Percentiles rank a stretch among this genome's conserved stretches.
These are phyloP conservation scores for Crossaster papposus DNA, from an alignment of 53 echinoderm and acorn worm species.

Conservation along the genomic window DNA sequence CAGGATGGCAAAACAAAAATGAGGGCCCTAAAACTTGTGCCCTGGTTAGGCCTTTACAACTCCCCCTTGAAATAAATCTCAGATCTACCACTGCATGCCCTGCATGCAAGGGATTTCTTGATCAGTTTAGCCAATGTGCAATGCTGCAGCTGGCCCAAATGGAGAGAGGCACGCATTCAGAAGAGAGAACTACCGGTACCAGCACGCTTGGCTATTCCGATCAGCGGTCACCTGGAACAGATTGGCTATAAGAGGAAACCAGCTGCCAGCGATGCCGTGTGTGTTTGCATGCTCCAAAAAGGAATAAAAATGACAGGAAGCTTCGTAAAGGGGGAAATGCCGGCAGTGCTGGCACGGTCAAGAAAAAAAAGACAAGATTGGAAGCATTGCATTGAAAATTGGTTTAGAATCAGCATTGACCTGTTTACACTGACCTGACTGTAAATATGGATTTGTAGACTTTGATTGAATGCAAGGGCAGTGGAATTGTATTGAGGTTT, in stretches of 20 bases:
- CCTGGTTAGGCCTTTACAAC: too few species aligned
- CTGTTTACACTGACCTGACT: conserved; percentile 38
- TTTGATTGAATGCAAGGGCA: neutral
- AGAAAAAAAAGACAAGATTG: too few species aligned
- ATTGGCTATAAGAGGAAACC: conserved; percentile 1
- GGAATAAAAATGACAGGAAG: neutral
- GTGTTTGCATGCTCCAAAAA: conserved; percentile 6
- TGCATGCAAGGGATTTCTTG: neutral
- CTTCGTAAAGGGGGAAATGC: neutral
- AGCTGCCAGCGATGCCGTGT: conserved; percentile 20
- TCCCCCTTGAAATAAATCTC: too few species aligned
- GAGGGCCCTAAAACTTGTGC: too few species aligned
- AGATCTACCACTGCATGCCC: neutral
- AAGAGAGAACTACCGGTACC: neutral
- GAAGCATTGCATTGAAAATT: neutral
- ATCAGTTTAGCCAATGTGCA: neutral
- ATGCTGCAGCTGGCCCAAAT: neutral
- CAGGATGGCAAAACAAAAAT: too few species aligned
- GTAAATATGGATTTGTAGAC: conserved; percentile 7
- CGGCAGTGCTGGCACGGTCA: neutral
- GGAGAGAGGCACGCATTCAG: neutral
- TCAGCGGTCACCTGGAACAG: conserved; percentile 5
- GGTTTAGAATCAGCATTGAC: conserved; percentile 8
- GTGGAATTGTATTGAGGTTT: neutral
- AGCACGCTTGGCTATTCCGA: neutral